Evolutionary conservation across 2,797 vertebrate genomes (phyloP), one percentile per base, ranked within the genome.

Genomic region (Sebastes taczanowskii): DNA sequence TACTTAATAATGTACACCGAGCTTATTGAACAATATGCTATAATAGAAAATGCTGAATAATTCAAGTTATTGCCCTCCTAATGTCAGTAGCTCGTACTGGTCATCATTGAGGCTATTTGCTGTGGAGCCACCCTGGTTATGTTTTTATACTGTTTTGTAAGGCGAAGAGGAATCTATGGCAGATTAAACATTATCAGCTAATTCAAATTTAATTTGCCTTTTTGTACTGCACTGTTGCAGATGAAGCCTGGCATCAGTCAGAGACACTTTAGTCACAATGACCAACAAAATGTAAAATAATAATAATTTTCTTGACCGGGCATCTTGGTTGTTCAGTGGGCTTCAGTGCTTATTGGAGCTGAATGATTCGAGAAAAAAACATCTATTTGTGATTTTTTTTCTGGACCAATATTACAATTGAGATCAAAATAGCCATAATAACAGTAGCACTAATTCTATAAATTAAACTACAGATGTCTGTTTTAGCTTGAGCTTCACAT

Each of bases 21-120:
- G 77, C 71, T 76, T 82, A 88, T 86, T 67, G 87, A 87, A 90
- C 77, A 84, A 78, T 52, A 71, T 7, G 22, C 61, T 71, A 25
- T 75, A 52, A 77, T 75, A 85, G 78, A 64, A 83, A 79, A 84
- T 22, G 59, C 69, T 93, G 74, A 91, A 92, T 94, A 85, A 94
- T 93, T 93, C 82, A 94, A 77, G 58, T 6, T 89, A 84, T 89
- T 83, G 78, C 71, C 71, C 35, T 75, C 29, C 55, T 78, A 79
- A 89, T 85, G 65, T 78, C 53, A 70, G 70, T 20, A 42, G 62
- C 34, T 82, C 71, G 53, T 53, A 11, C 76, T 78, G 78, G 78
- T 71, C 62, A 77, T 78, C 55, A 65, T 11, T 58, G 78, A 78
- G 84, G 42, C 58, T 38, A 74, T 87, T 87, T 81, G n/a, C 76